These are phyloP conservation scores for Lepidochitona cinerea DNA, from an alignment of 2,888 invertebrate species.

Conservation along the genomic window DNA sequence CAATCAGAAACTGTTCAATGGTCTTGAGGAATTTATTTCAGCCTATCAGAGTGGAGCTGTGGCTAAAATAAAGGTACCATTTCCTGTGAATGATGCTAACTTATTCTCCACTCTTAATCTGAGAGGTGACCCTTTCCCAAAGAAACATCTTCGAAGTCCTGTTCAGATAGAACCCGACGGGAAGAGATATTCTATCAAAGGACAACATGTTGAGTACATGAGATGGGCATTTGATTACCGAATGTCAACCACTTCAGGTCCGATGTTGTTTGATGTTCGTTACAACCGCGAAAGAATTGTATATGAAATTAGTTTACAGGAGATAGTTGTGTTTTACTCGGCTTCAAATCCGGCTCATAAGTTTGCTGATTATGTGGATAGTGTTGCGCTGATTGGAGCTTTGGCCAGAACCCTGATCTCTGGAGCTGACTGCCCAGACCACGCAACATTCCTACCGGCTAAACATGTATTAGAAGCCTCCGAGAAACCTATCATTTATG, in stretches of 20 bases:
- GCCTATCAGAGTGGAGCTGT: constrained; percentile 16
- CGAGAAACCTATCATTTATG: constrained; percentile 14
- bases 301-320: constrained; percentile 59
- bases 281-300: constrained; percentile 48
- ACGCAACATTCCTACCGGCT: constrained; percentile 48
- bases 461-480: constrained; percentile 22
- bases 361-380: constrained; percentile 45
- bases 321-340: constrained; percentile 52
- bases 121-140: constrained; percentile 31
- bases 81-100: neutral
- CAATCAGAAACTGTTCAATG: constrained; percentile 25
- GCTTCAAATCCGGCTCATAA: constrained; percentile 42
- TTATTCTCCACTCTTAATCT: constrained; percentile 24
- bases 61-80: neutral
- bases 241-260: constrained; percentile 43
- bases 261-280: constrained; percentile 46
- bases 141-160: constrained; percentile 35
- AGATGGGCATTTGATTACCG: constrained; percentile 56
- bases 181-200: constrained; percentile 45
- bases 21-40: constrained; percentile 23
- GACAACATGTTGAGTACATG: constrained; percentile 47
- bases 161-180: constrained; percentile 46
- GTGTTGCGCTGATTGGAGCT: constrained; percentile 43
- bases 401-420: constrained; percentile 43
- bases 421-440: constrained; percentile 58